Evolutionary conservation across 2,797 vertebrate species (phyloP), one percentile per base, ranked within the genome.

Genomic region (Chelmon rostratus): DNA sequence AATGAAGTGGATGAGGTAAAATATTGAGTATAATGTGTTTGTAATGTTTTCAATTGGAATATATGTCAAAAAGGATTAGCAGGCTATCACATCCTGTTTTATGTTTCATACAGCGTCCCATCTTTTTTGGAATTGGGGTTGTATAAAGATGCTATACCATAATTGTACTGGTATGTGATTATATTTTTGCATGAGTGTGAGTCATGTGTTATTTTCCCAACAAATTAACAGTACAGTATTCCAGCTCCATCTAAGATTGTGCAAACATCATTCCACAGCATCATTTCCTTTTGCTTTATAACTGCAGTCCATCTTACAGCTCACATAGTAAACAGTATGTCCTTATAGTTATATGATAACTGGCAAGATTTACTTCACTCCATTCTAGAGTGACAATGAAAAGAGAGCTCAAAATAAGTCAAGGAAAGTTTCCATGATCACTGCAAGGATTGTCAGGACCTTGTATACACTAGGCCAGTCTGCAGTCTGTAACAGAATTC

Each of bases 281-380:
- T 88, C 7, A 28, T 57, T 76, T 86, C 40, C 44, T 52, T 68
- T 88, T 86, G 86, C 49, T 75, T 68, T 50, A 46, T 25, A 64
- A 75, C 50, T 54, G 63, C 63, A 72, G 57, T 90, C 82, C 82
- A 68, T 71, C 76, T 68, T 82, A 82, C 70, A 88, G 89, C 90
- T 92, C 89, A 92, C 84, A 86, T 86, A 88, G 88, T 91, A 91
- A 92, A 93, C 90, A 90, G 71, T 58, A 73, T 80, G 64, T 87
- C 69, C 81, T 84, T 79, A 86, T 88, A 92, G 93, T 95, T 95
- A 94, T 94, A 94, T 93, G 90, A 94, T 94, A 94, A 95, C 93
- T 90, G 79, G 21, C 37, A 74, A 80, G 75, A 89, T 89, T 78
- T 67, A 82, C 69, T 71, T 90, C 86, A 89, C 91, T 84, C 89